phyloP scores from a whole-genome alignment of 2,797 vertebrate genomes.

The Paratrypauchen microcephalus region DNA sequence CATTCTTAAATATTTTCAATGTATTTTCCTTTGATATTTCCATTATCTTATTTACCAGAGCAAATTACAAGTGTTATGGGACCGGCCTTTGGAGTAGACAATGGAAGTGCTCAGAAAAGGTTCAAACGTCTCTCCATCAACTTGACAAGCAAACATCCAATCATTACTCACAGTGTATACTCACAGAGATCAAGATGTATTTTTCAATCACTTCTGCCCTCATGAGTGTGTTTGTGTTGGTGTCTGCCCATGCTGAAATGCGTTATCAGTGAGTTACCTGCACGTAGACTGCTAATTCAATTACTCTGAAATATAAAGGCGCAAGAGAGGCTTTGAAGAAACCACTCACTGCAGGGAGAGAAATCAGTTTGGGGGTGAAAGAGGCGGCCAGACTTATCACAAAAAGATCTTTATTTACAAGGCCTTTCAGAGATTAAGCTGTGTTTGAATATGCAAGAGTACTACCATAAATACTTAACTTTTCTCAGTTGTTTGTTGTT shows the following conservation, averaged over 20 bases:
- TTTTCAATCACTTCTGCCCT: background rate
- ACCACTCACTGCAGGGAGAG: background rate
- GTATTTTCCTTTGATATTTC: too few species aligned
- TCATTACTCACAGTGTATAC: background rate
- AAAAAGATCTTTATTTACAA: slow-evolving; percentile 11
- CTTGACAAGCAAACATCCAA: background rate
- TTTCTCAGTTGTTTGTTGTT: background rate
- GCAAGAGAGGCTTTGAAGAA: slow-evolving; percentile 15
- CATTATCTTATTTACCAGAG: background rate
- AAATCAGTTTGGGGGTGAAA: background rate
- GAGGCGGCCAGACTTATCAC: slow-evolving; percentile 13
- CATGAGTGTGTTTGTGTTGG: background rate
- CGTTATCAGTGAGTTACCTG: slow-evolving; percentile 7
- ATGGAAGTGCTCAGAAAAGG: background rate
- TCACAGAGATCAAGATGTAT: background rate
- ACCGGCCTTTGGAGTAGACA: background rate
- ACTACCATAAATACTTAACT: background rate
- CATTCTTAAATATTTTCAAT: too few species aligned
- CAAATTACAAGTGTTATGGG: background rate
- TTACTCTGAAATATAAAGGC: background rate
- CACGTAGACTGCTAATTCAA: background rate
- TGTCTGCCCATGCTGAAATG: background rate
- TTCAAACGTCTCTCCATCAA: background rate
- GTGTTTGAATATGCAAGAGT: background rate
- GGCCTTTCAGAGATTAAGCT: slow-evolving; percentile 1